Evolutionary conservation across 53 echinoderm and acorn worm genomes (phyloP).

Genomic region (Stichopus horrens): DNA sequence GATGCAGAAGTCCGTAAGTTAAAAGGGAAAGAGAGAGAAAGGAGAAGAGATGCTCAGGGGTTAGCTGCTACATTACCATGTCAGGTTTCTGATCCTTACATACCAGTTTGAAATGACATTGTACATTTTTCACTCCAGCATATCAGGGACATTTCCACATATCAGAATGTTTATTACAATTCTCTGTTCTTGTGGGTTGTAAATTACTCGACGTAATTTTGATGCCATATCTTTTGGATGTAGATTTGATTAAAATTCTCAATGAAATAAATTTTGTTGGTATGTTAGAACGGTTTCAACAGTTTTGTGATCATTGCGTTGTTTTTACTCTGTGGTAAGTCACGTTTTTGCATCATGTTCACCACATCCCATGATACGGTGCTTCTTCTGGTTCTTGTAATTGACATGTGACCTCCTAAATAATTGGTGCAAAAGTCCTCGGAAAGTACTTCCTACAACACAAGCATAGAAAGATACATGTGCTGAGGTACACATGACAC

Average conservation of each 20-base stretch:
- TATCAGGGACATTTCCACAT: neutral
- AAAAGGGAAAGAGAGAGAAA: neutral
- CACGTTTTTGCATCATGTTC: too few relatives aligned
- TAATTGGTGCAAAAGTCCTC: too few relatives aligned
- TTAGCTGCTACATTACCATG: neutral
- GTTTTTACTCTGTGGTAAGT: too few relatives aligned
- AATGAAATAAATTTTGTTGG: neutral
- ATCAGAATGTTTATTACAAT: neutral
- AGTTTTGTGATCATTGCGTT: too few relatives aligned
- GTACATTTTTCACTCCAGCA: neutral
- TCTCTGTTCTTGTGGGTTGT: neutral
- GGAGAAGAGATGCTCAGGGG: neutral
- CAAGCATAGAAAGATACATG: too few relatives aligned
- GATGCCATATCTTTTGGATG: neutral
- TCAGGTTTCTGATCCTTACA: neutral
- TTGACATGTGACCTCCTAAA: too few relatives aligned
- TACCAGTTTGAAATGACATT: neutral
- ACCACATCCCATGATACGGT: too few relatives aligned
- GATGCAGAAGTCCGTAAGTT: neutral
- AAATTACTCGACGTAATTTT: neutral
- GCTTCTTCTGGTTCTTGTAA: too few relatives aligned
- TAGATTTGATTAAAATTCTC: neutral
- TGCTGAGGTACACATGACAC: too few relatives aligned
- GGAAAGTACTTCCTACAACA: too few relatives aligned
- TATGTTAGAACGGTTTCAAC: too few relatives aligned